phyloP scores from a whole-genome alignment of 2,797 vertebrate species.

The Margarornis squamiger region DNA sequence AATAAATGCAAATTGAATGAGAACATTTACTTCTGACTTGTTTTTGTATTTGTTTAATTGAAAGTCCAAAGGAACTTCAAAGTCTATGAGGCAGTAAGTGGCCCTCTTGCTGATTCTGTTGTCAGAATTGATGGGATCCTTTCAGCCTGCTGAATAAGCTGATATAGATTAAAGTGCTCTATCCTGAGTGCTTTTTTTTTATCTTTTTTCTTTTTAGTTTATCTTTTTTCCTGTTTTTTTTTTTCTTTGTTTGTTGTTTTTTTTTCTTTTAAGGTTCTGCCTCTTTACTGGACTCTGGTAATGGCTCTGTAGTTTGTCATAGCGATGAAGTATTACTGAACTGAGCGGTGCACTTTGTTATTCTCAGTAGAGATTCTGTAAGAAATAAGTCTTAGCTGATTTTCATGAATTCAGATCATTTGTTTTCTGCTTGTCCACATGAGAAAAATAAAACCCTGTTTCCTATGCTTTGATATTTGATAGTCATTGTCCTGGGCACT shows the following conservation, averaged over 20 bases:
- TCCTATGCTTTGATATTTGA: slow-evolving; percentile 53
- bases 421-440: neutral
- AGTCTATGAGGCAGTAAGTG: neutral
- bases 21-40: neutral
- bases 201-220: neutral
- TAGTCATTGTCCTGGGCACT: neutral
- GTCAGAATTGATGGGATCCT: neutral
- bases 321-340: neutral
- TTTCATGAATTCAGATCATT: neutral
- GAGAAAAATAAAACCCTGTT: neutral
- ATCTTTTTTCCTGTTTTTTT: neutral
- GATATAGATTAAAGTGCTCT: neutral
- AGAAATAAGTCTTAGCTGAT: neutral
- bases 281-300: neutral
- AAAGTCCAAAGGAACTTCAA: neutral
- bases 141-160: slow-evolving; percentile 14
- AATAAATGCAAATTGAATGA: neutral
- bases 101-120: neutral
- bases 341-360: neutral
- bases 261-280: neutral
- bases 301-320: neutral
- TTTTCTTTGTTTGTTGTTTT: neutral
- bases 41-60: slow-evolving; percentile 32
- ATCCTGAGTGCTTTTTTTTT: neutral
- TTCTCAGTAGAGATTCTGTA: neutral